A percentile compares a stretch with the other conserved stretches of the same genome.
Conservation (phyloP, 2,113 vertebrate species). For the Cairina moschata region DNA sequence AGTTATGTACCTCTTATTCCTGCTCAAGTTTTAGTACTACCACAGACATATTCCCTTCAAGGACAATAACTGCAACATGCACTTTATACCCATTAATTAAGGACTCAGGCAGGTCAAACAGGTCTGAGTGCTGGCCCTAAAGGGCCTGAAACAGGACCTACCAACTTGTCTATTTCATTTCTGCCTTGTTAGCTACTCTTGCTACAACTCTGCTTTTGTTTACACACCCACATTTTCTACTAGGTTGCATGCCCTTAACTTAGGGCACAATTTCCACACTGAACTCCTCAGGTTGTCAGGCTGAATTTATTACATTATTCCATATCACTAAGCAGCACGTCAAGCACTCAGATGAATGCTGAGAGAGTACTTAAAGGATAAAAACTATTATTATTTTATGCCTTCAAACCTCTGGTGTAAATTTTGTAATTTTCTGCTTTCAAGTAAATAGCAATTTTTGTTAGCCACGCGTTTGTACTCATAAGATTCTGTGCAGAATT, state of each 20-base stretch:
- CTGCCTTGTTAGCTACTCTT: background rate
- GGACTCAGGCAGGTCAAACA: background rate
- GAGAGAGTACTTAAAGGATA: background rate
- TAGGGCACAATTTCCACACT: background rate
- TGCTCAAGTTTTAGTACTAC: background rate
- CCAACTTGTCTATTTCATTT: background rate
- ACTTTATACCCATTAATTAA: fast-evolving
- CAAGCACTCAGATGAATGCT: background rate
- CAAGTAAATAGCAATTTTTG: background rate
- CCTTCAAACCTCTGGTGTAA: background rate
- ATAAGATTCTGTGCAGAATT: background rate
- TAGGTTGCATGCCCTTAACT: background rate
- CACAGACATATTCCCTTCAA: background rate
- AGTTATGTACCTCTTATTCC: background rate
- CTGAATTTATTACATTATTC: background rate
- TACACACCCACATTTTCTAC: background rate
- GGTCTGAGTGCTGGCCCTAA: background rate
- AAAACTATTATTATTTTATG: background rate
- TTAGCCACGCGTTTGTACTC: background rate
- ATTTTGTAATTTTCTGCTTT: background rate
- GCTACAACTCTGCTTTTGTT: background rate
- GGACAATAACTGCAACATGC: background rate
- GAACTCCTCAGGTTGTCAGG: background rate
- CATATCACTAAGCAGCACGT: background rate
- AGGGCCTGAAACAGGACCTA: background rate